phyloP scores from a whole-genome alignment of 92 coral and sea anemone species.

The Bergia sp. region DNA sequence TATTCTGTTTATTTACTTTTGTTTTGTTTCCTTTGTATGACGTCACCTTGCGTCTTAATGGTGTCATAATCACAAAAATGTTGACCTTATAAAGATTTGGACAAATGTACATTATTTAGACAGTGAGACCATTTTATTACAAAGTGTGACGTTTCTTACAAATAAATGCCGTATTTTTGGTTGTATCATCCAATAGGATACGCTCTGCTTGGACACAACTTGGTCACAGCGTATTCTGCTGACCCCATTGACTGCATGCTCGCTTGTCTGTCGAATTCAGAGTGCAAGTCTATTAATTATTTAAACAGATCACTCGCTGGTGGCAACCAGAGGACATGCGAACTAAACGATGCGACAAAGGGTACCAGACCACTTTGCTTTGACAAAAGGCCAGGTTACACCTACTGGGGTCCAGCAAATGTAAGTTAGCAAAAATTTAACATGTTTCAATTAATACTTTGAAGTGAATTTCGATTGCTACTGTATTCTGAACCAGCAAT shows the following conservation, averaged over 20 bases:
- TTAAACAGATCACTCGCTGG: not conserved
- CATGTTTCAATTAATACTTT: too few species aligned
- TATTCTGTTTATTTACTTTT: too few species aligned
- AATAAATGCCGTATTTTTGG: too few species aligned
- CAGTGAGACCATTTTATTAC: too few species aligned
- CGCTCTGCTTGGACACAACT: not conserved
- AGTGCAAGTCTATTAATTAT: constrained; percentile 24
- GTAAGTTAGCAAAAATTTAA: not conserved
- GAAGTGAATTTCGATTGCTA: too few species aligned
- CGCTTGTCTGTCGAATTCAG: constrained; percentile 7
- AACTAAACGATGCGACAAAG: not conserved
- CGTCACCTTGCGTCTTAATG: not conserved
- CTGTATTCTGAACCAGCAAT: too few species aligned
- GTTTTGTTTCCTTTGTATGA: not conserved
- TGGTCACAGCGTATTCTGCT: not conserved
- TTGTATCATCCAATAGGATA: not conserved
- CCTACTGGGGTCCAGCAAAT: constrained; percentile 8
- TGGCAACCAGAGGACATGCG: not conserved
- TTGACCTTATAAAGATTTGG: too few species aligned
- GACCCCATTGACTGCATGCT: constrained; percentile 7
- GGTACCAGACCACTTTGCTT: constrained; percentile 15
- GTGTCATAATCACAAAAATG: too few species aligned
- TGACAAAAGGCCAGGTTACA: not conserved
- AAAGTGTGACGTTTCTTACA: too few species aligned
- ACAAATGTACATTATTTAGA: too few species aligned